Evolutionary conservation across 2,888 invertebrate species (phyloP).

Genomic region (Fissipunctia ypsillon): DNA sequence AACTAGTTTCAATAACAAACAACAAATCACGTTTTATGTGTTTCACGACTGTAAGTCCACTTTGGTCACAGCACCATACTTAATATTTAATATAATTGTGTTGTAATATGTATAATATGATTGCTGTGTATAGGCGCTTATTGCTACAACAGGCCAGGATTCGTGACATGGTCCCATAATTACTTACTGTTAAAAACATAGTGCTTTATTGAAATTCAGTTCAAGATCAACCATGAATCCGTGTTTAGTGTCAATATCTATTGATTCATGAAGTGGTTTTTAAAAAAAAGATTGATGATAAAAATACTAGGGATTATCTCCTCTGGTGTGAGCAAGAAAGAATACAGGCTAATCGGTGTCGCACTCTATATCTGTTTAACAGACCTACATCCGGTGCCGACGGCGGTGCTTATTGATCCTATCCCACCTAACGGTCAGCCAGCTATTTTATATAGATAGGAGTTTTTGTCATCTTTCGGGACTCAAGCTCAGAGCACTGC

Average conservation of each 20-base stretch:
- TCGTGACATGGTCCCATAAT: constrained; percentile 5
- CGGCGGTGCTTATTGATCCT: neutral
- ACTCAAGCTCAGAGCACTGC: too few species aligned
- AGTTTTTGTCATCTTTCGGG: neutral
- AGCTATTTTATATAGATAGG: neutral
- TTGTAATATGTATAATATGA: constrained; percentile 7
- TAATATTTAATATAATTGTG: constrained; percentile 31
- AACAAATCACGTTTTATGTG: constrained; percentile 44
- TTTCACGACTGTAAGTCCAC: constrained; percentile 20
- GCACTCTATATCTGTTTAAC: neutral
- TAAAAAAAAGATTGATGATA: too few species aligned
- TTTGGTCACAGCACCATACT: constrained; percentile 53
- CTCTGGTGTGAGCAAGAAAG: neutral
- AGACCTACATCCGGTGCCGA: neutral
- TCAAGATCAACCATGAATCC: constrained; percentile 11
- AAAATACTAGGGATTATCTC: neutral
- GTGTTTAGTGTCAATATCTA: neutral
- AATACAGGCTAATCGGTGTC: neutral
- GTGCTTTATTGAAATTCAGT: constrained; percentile 28
- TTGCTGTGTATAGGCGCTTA: neutral
- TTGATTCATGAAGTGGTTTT: neutral
- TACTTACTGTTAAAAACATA: constrained; percentile 2
- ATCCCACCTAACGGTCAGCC: neutral
- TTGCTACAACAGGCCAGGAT: neutral
- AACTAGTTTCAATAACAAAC: constrained; percentile 48